Percentiles rank a stretch among this genome's conserved stretches.
Evolutionary conservation across 2,797 vertebrate genomes (phyloP).

Genomic region (Valencia hispanica): DNA sequence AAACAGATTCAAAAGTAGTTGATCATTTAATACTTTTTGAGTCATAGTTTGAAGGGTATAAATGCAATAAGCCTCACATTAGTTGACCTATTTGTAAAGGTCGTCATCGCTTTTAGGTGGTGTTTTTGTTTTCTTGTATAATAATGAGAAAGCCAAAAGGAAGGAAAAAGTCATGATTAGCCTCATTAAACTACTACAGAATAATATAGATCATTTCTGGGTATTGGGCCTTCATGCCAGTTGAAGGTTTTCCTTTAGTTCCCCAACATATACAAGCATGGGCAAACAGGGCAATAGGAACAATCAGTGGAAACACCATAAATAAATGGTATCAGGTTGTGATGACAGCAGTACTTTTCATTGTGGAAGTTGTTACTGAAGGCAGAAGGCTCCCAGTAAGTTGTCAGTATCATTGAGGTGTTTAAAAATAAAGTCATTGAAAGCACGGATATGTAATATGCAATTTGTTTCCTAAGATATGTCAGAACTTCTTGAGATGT

Average conservation of each 20-base stretch:
- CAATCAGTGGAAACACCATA: not conserved
- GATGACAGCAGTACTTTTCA: not conserved
- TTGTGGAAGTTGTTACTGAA: not conserved
- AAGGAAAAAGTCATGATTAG: too few relatives aligned
- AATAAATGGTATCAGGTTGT: not conserved
- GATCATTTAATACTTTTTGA: not conserved
- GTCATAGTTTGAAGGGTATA: not conserved
- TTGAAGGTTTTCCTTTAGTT: not conserved
- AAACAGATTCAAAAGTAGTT: not conserved
- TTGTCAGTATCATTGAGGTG: not conserved
- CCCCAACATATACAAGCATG: not conserved
- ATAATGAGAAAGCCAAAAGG: too few relatives aligned
- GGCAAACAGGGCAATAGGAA: not conserved
- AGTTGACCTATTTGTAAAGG: not conserved
- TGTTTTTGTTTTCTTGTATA: too few relatives aligned
- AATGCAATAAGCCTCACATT: not conserved
- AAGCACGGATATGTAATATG: not conserved
- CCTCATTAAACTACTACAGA: too few relatives aligned
- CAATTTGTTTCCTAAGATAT: not conserved
- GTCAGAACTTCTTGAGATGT: not conserved
- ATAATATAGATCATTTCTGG: too few relatives aligned
- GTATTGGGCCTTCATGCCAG: too few relatives aligned
- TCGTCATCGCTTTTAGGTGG: too few relatives aligned
- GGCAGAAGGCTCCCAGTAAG: not conserved
- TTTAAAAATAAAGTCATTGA: not conserved